A percentile compares a stretch with the other conserved stretches of the same genome.
phyloP scores from a whole-genome alignment of 1,140 invertebrate species.

The Bombus vancouverensis region DNA sequence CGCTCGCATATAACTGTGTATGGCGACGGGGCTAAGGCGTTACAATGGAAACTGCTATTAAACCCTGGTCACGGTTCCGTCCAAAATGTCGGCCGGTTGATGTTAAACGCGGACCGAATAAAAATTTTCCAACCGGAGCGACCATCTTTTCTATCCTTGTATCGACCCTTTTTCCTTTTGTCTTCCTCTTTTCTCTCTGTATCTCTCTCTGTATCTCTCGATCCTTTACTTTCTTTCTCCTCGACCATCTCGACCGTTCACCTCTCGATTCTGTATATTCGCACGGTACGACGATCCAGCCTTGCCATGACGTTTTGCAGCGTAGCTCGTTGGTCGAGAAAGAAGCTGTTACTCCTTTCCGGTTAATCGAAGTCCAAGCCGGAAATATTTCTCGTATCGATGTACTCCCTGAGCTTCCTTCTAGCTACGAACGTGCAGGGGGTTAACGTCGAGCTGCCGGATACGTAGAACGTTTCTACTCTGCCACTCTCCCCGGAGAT shows the following conservation, averaged over 20 bases:
- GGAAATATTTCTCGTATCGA: slow-evolving; percentile 10
- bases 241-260: no score
- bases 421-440: neutral
- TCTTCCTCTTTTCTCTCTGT: neutral
- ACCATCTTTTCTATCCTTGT: slow-evolving; percentile 51
- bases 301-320: neutral
- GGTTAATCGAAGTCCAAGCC: neutral
- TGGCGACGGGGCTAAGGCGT: slow-evolving; percentile 56
- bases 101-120: slow-evolving; percentile 67
- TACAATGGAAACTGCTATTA: slow-evolving; percentile 66
- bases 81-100: slow-evolving; percentile 65
- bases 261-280: no score
- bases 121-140: slow-evolving; percentile 50
- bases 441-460: neutral
- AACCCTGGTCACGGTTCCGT: slow-evolving; percentile 65
- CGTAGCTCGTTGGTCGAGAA: neutral
- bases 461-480: neutral
- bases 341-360: neutral
- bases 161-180: neutral
- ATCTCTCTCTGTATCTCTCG: neutral
- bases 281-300: no score
- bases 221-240: no score
- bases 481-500: neutral
- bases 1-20: slow-evolving; percentile 51
- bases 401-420: no score